Conservation (phyloP, 2,797 vertebrate species). For the Bradypodion pumilum region DNA sequence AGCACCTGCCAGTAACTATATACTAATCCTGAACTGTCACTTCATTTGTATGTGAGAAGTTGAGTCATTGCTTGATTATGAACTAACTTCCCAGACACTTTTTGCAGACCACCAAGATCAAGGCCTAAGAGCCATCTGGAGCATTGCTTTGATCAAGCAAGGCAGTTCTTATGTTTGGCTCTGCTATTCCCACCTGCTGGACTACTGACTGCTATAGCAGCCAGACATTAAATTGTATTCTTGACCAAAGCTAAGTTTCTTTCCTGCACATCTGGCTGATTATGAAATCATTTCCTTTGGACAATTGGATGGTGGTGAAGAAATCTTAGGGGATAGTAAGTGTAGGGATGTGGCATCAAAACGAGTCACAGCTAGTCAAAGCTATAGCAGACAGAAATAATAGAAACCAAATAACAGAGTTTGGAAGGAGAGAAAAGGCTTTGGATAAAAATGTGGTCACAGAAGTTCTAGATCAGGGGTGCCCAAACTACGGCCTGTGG, state of each 20-base stretch:
- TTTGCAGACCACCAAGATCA: not conserved
- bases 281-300: constrained; percentile 25
- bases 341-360: not conserved
- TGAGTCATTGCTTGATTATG: not conserved
- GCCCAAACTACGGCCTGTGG: too few relatives aligned
- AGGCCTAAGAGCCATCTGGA: not conserved
- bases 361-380: constrained; percentile 7
- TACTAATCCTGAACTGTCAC: not conserved
- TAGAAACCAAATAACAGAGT: not conserved
- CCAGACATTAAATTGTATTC: not conserved
- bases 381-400: constrained; percentile 25
- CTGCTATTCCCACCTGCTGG: not conserved
- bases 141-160: not conserved
- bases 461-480: too few relatives aligned
- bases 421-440: too few relatives aligned
- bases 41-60: not conserved
- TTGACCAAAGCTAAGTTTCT: constrained; percentile 12
- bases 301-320: constrained; percentile 25
- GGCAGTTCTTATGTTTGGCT: not conserved
- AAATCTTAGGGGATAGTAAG: constrained; percentile 22
- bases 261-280: constrained; percentile 14
- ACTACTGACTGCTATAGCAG: not conserved
- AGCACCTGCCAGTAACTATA: not conserved
- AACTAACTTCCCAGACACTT: not conserved
- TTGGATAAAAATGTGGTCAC: too few relatives aligned